These are phyloP conservation scores for Mizuhopecten yessoensis DNA, from an alignment of 1,140 invertebrate species.

Conservation along the genomic window DNA sequence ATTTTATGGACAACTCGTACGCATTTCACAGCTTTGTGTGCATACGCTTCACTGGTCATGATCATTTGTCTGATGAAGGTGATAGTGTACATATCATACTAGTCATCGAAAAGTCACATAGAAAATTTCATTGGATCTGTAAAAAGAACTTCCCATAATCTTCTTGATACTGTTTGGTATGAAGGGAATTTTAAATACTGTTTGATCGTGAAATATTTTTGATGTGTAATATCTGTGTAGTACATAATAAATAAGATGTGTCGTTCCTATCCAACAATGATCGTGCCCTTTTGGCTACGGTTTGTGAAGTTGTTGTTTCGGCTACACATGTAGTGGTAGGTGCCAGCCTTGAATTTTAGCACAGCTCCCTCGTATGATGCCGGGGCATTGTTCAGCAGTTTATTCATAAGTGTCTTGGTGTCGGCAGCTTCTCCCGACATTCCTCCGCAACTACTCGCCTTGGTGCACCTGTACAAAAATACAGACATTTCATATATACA, in stretches of 20 bases:
- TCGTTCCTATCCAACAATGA: constrained; percentile 66
- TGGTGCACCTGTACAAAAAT: background rate
- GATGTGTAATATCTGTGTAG: too few species aligned
- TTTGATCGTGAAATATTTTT: too few species aligned
- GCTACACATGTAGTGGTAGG: constrained; percentile 81
- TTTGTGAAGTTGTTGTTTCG: constrained; percentile 82
- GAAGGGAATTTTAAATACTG: too few species aligned
- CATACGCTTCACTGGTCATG: too few species aligned
- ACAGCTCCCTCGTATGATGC: constrained; percentile 81
- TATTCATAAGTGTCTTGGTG: constrained; percentile 70
- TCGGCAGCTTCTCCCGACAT: constrained; percentile 56
- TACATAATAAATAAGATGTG: background rate
- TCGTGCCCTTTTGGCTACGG: constrained; percentile 80
- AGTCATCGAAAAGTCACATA: too few species aligned
- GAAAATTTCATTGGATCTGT: too few species aligned
- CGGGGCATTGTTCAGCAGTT: constrained; percentile 80
- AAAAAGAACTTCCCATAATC: too few species aligned
- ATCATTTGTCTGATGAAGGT: too few species aligned
- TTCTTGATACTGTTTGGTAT: too few species aligned
- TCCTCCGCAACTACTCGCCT: background rate
- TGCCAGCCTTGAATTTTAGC: constrained; percentile 77
- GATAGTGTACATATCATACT: too few species aligned
- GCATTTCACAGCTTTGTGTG: too few species aligned
- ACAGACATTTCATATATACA: background rate
- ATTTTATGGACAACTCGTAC: too few species aligned